Conservation (phyloP, 2,113 vertebrate species). For the Microtus ochrogaster region DNA sequence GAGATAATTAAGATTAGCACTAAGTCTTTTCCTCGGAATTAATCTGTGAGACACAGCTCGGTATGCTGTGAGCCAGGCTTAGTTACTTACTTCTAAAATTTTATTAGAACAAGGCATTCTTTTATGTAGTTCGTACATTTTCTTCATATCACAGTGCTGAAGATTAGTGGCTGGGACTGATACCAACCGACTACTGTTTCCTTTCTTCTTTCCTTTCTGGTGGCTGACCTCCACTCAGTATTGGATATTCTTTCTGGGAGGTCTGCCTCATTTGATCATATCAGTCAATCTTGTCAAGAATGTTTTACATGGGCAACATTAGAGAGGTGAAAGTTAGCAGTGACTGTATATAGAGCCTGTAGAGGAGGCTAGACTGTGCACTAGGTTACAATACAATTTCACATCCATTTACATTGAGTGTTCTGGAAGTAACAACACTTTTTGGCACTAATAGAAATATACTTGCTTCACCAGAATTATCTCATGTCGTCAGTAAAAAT, state of each 20-base stretch:
- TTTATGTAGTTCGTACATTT: background rate
- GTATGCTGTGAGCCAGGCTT: background rate
- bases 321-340: background rate
- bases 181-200: background rate
- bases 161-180: background rate
- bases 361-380: background rate
- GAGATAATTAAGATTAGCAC: background rate
- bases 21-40: background rate
- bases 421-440: constrained; percentile 14
- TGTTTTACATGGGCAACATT: background rate
- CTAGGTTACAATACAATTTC: background rate
- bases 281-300: background rate
- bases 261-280: background rate
- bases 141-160: background rate
- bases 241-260: background rate
- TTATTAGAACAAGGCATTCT: background rate
- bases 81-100: background rate
- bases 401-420: background rate
- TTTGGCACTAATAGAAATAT: background rate
- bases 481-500: background rate
- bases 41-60: background rate
- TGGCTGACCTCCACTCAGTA: background rate
- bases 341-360: background rate
- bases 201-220: background rate
- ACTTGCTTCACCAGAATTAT: background rate